Evolutionary conservation across 2,797 vertebrate species (phyloP), one percentile per base, ranked within the genome.

Genomic region (Epinephelus awoara): DNA sequence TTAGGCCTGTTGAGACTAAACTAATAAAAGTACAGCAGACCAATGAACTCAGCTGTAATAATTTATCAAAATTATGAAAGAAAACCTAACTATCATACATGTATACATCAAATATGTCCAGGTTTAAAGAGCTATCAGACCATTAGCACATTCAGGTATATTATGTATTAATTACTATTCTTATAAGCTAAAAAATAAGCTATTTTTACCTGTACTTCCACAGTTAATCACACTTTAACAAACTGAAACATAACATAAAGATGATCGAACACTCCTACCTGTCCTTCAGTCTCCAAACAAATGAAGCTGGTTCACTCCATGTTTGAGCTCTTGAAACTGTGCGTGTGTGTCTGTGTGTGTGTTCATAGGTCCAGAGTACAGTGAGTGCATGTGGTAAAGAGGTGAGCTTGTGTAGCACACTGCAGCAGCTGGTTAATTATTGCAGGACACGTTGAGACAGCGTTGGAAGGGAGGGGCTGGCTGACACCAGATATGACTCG

Each of bases 401-500:
- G 79, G 65, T 79, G 75, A 90, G 76, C 6, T 40, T 84, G 67
- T 38, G 75, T 17, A 77, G 80, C 70, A 68, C 72, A 75, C 34
- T 57, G 68, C 76, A 86, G 82, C 90, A 79, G 82, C 87, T 92
- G 89, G 92, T 94, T 92, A 93, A 91, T 90, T 76, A 91, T 93
- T 93, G 72, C 58, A 84, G 72, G 87, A 89, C 88, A 88, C 47
- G 89, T 90, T 85, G 66, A 91, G 91, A 88, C 88, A 84, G 67
- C 52, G 44, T 73, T 80, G 70, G 74, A 75, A 80, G 70, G 90
- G 90, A 85, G 89, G 89, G 88, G 89, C 80, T 19, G 85, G 75
- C 88, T 85, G 92, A 92, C 93, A 94, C 74, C 82, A 88, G 72
- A 94, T 93, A 94, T 94, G 89, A 95, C 94, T 96, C 90, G 90